phyloP scores from a whole-genome alignment of 2,113 vertebrate genomes.

The Urocynchramus pylzowi region DNA sequence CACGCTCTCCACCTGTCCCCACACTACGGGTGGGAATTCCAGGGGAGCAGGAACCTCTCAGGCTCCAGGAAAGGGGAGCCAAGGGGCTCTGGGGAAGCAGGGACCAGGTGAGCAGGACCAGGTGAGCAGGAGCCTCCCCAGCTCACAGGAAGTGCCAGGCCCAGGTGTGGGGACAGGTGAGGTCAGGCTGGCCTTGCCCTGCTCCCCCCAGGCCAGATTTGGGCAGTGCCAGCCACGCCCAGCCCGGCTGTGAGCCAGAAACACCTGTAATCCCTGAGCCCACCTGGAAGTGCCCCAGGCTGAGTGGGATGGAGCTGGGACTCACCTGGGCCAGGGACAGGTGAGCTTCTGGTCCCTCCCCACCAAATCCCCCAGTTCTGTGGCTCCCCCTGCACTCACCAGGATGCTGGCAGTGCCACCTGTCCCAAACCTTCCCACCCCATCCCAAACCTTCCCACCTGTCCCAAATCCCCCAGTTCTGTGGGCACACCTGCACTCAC shows the following conservation, averaged over 20 bases:
- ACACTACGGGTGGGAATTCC: too few relatives aligned
- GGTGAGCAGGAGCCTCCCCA: not conserved
- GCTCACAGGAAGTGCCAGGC: not conserved
- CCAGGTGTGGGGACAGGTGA: not conserved
- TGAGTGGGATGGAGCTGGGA: not conserved
- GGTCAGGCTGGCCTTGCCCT: not conserved
- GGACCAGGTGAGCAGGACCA: not conserved
- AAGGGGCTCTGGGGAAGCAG: too few relatives aligned
- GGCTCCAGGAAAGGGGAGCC: not conserved
- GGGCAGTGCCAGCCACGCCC: not conserved
- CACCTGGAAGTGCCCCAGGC: not conserved
- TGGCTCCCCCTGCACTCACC: not conserved
- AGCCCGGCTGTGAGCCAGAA: fast-evolving
- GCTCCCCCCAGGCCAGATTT: not conserved
- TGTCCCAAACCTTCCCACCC: not conserved
- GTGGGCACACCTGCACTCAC: not conserved
- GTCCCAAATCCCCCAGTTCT: not conserved
- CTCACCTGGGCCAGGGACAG: not conserved
- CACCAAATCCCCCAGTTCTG: not conserved
- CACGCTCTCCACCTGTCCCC: not conserved
- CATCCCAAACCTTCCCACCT: not conserved
- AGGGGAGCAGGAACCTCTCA: not conserved
- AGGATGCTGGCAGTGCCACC: not conserved
- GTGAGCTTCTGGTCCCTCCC: not conserved
- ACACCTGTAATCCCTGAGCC: fast-evolving